Base-by-base conservation (phyloP, 2,113 vertebrate genomes). In the Rhegmatorhina hoffmannsi region DNA sequence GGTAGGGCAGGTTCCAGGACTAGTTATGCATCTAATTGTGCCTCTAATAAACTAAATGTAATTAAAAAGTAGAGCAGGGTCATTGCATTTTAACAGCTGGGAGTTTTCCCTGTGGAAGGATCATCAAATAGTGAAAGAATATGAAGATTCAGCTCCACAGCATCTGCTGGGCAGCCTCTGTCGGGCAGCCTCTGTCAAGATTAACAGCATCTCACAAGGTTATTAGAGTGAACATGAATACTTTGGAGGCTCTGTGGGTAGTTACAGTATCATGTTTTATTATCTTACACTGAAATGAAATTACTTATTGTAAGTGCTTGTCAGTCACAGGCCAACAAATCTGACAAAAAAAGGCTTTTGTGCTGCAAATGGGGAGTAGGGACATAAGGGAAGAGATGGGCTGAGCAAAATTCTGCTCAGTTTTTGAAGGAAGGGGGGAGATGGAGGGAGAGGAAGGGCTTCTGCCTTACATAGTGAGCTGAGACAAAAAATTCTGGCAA, bases 291-390 rank as follows among this genome's bases (percentile, higher is more conserved):
- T 97, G 93, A 97, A 98, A 97, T 98, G 96, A 98, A 97, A 98
- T 98, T 98, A 98, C 96, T 98, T 97, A 97, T 94, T 98, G 96
- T 98, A 98, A 98, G 98, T 98, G 97, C 98, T 98, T 98, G 97
- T 97, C 98, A 97, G 97, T 98, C 98, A 98, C 97, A 97, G 96
- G 80, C 95, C 97, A 98, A 92, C 95, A 97, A 95, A 97, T 93
- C 97, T 95, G 97, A 98, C 96, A 97, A 92, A 96, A 90, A 72
- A 94, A 97, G 90, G 93, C 90, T 92, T 92, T 79, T 82, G 55
- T 87, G 73, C 79, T 90, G 62, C 2, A 16, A 78, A 69, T 1
- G 4, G 77, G 59, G 40, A 95, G 36, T 40, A 43, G 75, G 33
- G 87, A 38, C 47, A 76, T 76, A 79, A 86, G 58, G 60, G 49